Percentiles rank a stretch among this genome's conserved stretches.
These are phyloP conservation scores for Peromyscus polionotus DNA, from an alignment of 2,113 vertebrate genomes.

Conservation along the genomic window DNA sequence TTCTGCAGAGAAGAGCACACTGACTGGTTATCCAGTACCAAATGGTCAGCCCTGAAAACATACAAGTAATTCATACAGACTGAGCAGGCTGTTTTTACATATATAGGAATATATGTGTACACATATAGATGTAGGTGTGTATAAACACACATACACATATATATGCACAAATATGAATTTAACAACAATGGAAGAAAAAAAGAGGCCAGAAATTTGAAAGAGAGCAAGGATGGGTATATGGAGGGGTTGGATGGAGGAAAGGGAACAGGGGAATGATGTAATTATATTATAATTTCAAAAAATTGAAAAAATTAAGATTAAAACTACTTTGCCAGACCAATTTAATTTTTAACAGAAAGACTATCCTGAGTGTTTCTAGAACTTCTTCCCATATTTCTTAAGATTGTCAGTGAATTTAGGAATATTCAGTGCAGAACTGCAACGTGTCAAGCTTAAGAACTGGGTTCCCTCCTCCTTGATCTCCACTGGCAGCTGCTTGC, in stretches of 20 bases:
- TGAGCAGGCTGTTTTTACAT: background rate
- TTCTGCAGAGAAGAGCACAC: background rate
- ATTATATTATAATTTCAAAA: background rate
- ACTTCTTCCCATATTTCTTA: background rate
- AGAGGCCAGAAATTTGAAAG: background rate
- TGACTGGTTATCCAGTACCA: background rate
- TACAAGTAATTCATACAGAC: background rate
- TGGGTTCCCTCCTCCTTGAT: background rate
- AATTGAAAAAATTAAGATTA: background rate
- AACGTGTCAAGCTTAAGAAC: background rate
- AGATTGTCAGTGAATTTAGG: background rate
- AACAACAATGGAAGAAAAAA: background rate
- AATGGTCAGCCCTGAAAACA: background rate
- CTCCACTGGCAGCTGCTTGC: no score
- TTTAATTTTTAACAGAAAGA: background rate
- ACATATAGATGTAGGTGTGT: fast-evolving
- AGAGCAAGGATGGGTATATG: background rate
- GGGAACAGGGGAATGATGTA: background rate
- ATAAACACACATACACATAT: background rate
- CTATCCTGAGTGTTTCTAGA: background rate
- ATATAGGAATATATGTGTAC: background rate
- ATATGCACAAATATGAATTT: background rate
- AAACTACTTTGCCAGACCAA: background rate
- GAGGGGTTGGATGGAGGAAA: background rate
- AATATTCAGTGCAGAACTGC: background rate